Evolutionary conservation across 2,888 invertebrate genomes (phyloP).

Genomic region (Magallana nippona): DNA sequence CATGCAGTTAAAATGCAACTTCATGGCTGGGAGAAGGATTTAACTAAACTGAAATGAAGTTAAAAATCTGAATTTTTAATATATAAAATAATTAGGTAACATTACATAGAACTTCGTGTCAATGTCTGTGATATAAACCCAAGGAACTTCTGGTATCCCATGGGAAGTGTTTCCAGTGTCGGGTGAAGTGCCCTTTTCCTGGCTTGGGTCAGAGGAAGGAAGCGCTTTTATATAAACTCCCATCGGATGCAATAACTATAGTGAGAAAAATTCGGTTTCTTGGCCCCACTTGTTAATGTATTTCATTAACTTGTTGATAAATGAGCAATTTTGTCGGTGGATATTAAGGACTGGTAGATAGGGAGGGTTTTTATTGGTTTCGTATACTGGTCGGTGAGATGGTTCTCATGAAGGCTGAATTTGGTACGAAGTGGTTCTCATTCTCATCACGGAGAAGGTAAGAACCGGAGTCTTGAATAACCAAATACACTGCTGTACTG

Average conservation of each 20-base stretch:
- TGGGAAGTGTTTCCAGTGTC: no score
- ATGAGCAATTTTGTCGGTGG: neutral
- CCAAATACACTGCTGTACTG: no score
- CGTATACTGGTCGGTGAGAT: neutral
- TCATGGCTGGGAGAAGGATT: no score
- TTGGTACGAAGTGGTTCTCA: neutral
- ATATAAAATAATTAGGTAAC: no score
- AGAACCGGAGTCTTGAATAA: neutral
- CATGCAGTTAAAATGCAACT: no score
- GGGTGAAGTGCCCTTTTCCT: neutral
- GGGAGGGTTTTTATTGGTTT: neutral
- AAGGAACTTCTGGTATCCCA: no score
- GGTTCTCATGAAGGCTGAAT: neutral
- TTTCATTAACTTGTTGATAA: constrained; percentile 12
- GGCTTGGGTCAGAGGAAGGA: neutral
- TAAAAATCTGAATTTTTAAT: no score
- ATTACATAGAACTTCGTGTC: no score
- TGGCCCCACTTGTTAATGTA: neutral
- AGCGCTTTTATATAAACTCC: neutral
- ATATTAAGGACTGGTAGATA: neutral
- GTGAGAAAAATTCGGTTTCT: neutral
- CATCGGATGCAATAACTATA: neutral
- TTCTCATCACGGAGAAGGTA: neutral
- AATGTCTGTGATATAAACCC: no score
- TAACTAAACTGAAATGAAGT: no score